Conservation (phyloP, 2,797 vertebrate species). For the Enteromius trimaculatus region DNA sequence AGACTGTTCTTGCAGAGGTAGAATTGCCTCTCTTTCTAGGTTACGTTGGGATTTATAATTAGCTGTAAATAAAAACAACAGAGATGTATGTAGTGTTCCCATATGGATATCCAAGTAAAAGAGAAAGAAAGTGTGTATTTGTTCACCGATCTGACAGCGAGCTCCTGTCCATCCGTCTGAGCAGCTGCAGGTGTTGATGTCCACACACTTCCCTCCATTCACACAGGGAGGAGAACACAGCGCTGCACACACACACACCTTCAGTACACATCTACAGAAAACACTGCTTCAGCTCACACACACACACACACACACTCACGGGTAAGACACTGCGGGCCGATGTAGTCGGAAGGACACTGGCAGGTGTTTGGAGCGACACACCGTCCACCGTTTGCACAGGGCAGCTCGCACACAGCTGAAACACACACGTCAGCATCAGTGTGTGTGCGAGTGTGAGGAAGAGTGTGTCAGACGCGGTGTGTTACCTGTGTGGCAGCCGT, state of each 20-base stretch:
- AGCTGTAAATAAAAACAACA: no score
- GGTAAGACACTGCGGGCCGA: constrained; percentile 78
- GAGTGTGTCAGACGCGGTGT: neutral
- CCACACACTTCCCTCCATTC: constrained; percentile 80
- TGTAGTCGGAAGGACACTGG: constrained; percentile 84
- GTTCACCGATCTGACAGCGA: constrained; percentile 83
- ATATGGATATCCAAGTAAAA: neutral
- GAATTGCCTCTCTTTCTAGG: no score
- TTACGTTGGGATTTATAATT: no score
- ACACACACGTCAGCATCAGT: neutral
- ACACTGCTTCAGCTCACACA: neutral
- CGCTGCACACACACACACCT: constrained; percentile 67
- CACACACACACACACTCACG: constrained; percentile 74
- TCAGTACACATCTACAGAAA: neutral
- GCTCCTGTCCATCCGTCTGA: constrained; percentile 78
- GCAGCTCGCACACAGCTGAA: constrained; percentile 79
- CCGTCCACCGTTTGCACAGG: constrained; percentile 79
- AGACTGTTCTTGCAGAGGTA: no score
- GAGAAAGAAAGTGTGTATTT: neutral
- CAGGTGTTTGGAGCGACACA: constrained; percentile 79
- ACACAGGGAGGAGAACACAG: constrained; percentile 80
- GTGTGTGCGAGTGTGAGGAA: neutral
- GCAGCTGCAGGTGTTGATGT: constrained; percentile 83
- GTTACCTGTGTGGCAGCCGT: constrained; percentile 82
- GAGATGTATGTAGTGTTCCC: neutral